A percentile compares a stretch with the other conserved stretches of the same genome.
phyloP scores from a whole-genome alignment of 2,797 vertebrate species.

The Epinephelus awoara region DNA sequence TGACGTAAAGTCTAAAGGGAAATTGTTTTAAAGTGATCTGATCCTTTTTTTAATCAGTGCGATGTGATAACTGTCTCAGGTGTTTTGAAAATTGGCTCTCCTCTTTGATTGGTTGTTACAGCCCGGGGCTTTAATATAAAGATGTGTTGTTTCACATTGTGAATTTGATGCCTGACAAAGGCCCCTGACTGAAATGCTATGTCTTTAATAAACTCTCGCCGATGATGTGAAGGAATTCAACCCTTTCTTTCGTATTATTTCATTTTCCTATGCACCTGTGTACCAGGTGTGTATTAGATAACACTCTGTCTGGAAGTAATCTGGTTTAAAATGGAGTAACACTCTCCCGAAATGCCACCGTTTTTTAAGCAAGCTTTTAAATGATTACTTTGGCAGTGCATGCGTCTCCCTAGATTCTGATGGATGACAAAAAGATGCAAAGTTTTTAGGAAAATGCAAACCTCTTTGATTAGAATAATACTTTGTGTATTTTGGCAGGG shows the following conservation, averaged over 20 bases:
- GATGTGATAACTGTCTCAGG: constrained; percentile 11
- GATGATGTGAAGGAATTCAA: not conserved
- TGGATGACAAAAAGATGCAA: constrained; percentile 4
- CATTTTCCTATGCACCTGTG: not conserved
- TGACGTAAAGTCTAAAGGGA: not conserved
- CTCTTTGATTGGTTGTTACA: constrained; percentile 14
- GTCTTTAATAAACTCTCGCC: not conserved
- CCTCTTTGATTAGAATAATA: not conserved
- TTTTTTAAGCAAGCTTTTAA: not conserved
- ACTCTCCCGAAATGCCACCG: not conserved
- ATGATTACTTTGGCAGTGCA: constrained; percentile 2
- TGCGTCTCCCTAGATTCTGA: not conserved
- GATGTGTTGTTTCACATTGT: not conserved
- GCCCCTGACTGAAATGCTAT: not conserved
- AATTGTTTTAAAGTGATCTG: not conserved
- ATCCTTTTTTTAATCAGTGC: not conserved
- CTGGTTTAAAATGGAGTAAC: not conserved
- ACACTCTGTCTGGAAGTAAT: not conserved
- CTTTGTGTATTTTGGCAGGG: not conserved
- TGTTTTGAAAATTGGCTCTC: not conserved
- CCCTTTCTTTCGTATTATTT: not conserved
- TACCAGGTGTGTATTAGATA: not conserved
- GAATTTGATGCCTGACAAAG: not conserved
- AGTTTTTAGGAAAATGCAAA: constrained; percentile 1
- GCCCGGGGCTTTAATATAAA: not conserved